Evolutionary conservation across 2,797 vertebrate genomes (phyloP), one percentile per base, ranked within the genome.

Genomic region (Coilia nasus): DNA sequence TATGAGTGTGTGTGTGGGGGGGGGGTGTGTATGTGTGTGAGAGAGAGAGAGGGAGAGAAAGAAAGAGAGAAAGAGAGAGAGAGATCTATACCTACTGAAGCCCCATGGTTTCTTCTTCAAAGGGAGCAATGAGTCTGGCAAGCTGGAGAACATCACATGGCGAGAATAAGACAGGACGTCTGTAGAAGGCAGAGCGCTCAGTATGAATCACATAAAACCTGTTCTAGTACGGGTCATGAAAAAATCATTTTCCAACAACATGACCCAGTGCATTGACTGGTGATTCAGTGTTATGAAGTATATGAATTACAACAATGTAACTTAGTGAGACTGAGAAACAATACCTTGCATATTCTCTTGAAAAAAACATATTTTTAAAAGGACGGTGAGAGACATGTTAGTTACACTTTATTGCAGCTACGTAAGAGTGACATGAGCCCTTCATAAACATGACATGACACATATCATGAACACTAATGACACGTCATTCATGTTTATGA

Each of bases 101-200:
- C 85, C 67, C 35, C 78, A 50, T 87, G 83, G 84, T 19, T 88
- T 89, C 86, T 83, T 41, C 82, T 86, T 84, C 87, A 87, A 84
- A 46, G 46, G 44, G 86, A 83, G 81, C 90, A 85, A 64, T 64
- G 62, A 64, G 54, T 12, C 54, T 56, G 86, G 88, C 60, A 47
- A 88, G 85, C 67, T 83, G 83, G 35, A 88, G 89, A 85, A 90
- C 86, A 85, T 88, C 89, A 90, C 84, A 81, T 23, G 62, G 7
- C 31, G 82, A 83, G 87, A 86, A 85, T 86, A 84, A 41, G 35
- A 41, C 2, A 41, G 35, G 5, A 5, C 35, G 35, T 41, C 35
- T 41, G 2, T 41, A 84, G 90, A 88, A 86, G 62, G 35, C 5
- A 28, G 23, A 64, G 62, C 62, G 62, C 62, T 64, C 23, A 64